phyloP scores from a whole-genome alignment of 2,113 vertebrate genomes.

The Phycodurus eques region DNA sequence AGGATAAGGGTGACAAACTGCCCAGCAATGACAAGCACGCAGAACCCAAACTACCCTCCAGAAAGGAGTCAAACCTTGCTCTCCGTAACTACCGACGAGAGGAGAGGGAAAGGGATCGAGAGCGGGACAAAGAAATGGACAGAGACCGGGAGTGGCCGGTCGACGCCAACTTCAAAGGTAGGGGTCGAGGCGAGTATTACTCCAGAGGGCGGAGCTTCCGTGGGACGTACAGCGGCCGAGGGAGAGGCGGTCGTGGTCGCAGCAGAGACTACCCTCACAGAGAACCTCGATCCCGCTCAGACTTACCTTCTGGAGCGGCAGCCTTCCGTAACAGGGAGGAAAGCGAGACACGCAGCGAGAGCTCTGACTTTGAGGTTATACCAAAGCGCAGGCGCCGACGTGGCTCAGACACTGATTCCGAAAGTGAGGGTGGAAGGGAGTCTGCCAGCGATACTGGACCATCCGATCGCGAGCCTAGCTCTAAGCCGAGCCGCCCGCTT shows the following conservation, averaged over 20 bases:
- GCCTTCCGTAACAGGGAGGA: slow-evolving; percentile 86
- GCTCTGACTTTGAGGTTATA: slow-evolving; percentile 94
- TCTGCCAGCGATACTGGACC: slow-evolving; percentile 92
- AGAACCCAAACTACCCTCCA: slow-evolving; percentile 75
- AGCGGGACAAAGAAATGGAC: slow-evolving; percentile 82
- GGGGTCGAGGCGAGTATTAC: slow-evolving; percentile 94
- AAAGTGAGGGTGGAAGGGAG: slow-evolving; percentile 89
- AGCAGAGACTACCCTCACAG: slow-evolving; percentile 87
- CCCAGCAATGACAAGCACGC: slow-evolving; percentile 75
- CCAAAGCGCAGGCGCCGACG: slow-evolving; percentile 89
- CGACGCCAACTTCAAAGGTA: slow-evolving; percentile 85
- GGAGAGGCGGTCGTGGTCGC: slow-evolving; percentile 85
- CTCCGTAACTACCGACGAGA: slow-evolving; percentile 87
- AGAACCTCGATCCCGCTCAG: slow-evolving; percentile 83
- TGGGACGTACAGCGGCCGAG: slow-evolving; percentile 88
- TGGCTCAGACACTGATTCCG: slow-evolving; percentile 95
- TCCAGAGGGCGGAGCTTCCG: slow-evolving; percentile 93
- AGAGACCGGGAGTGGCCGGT: slow-evolving; percentile 88
- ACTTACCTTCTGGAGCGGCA: slow-evolving; percentile 69
- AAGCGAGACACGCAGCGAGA: slow-evolving; percentile 96
- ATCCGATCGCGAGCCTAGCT: slow-evolving; percentile 87
- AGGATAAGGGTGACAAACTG: slow-evolving; percentile 84
- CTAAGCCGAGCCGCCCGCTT: slow-evolving; percentile 81
- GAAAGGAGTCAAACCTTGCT: slow-evolving; percentile 80
- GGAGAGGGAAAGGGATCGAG: slow-evolving; percentile 86